Conservation (phyloP, 2,113 vertebrate species). For the Hypomesus transpacificus region DNA sequence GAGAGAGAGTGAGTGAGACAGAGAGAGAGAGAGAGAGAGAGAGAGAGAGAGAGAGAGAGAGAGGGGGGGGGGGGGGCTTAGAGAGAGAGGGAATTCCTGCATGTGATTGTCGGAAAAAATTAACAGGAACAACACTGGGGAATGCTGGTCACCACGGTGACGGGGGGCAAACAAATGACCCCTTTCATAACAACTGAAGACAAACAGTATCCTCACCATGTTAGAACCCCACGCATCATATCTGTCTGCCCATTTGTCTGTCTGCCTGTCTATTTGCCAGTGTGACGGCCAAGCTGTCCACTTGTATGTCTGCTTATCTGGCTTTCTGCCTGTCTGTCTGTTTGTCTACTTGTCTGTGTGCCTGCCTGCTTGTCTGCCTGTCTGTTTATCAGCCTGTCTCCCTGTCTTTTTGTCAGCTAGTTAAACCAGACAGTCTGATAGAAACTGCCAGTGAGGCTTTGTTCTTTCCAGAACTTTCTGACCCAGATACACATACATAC, state of each 20-base stretch:
- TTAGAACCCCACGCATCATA: conserved; percentile 28
- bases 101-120: conserved; percentile 54
- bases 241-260: conserved; percentile 1
- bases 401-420: not conserved
- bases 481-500: too few relatives aligned
- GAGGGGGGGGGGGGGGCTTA: too few relatives aligned
- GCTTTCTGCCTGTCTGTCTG: too few relatives aligned
- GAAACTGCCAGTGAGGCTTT: not conserved
- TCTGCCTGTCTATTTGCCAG: not conserved
- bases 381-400: not conserved
- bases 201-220: conserved; percentile 49
- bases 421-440: not conserved
- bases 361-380: not conserved
- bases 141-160: conserved; percentile 66
- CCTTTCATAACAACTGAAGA: conserved; percentile 66
- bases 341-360: not conserved
- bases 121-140: conserved; percentile 56
- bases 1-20: conserved; percentile 34
- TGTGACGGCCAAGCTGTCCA: too few relatives aligned
- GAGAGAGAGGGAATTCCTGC: conserved; percentile 5
- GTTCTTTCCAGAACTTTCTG: too few relatives aligned
- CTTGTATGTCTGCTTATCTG: not conserved
- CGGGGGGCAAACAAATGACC: conserved; percentile 58
- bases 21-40: conserved; percentile 9
- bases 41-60: not conserved